phyloP scores from a whole-genome alignment of 2,888 invertebrate genomes.

The Andrena bucephala region DNA sequence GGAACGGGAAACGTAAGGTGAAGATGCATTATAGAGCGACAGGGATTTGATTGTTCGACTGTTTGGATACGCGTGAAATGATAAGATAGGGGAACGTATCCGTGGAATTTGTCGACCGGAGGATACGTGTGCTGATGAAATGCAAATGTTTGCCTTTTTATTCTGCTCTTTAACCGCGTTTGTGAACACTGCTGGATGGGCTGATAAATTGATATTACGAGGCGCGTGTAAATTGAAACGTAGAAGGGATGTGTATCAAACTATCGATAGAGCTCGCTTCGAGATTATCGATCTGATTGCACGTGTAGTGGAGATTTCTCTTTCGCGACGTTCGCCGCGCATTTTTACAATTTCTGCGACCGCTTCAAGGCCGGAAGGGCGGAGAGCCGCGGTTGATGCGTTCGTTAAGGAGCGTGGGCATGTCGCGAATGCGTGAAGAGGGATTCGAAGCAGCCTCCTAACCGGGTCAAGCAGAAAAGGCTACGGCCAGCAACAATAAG shows the following conservation, averaged over 20 bases:
- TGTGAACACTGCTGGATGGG: constrained; percentile 8
- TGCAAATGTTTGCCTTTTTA: constrained; percentile 36
- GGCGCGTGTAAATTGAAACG: constrained; percentile 1
- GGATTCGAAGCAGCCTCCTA: constrained; percentile 34
- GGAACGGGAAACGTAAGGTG: constrained; percentile 6
- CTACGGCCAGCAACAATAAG: constrained; percentile 59
- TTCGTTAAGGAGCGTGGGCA: constrained; percentile 7
- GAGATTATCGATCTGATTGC: too few species aligned
- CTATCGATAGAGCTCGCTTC: too few species aligned
- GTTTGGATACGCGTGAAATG: constrained; percentile 5
- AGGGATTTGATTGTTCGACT: constrained; percentile 20
- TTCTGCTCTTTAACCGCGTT: constrained; percentile 17
- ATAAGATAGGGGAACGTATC: constrained; percentile 24
- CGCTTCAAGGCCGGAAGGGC: background rate
- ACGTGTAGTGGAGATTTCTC: too few species aligned
- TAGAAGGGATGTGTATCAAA: too few species aligned
- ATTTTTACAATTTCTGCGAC: background rate
- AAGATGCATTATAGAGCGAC: constrained; percentile 14
- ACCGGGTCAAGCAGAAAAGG: constrained; percentile 64
- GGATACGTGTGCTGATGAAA: background rate
- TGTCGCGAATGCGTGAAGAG: constrained; percentile 47
- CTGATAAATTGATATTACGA: constrained; percentile 3
- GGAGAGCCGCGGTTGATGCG: background rate
- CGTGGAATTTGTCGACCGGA: constrained; percentile 15
- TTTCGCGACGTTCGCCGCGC: too few species aligned